phyloP scores from a whole-genome alignment of 1,140 invertebrate species.

The Lineus longissimus region DNA sequence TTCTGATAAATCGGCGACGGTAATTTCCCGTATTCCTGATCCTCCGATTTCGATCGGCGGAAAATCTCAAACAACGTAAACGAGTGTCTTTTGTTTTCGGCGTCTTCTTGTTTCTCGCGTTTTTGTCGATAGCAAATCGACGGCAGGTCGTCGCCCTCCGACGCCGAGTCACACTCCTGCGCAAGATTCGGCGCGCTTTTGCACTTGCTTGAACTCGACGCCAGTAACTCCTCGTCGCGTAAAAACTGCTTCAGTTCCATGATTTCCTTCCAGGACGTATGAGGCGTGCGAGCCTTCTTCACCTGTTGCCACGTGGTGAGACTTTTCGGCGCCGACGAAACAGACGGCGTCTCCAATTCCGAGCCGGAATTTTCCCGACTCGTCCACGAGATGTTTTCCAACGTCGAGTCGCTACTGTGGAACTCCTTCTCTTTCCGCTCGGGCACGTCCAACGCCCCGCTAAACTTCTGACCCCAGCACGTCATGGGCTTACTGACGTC shows the following conservation, averaged over 20 bases:
- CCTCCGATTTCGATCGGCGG: background rate
- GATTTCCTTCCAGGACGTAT: background rate
- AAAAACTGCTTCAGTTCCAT: background rate
- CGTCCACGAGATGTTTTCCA: background rate
- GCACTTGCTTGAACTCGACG: conserved; percentile 1
- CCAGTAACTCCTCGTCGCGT: background rate
- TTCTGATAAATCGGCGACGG: conserved; percentile 6
- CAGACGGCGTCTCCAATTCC: background rate
- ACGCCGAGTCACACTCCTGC: background rate
- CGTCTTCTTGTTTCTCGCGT: background rate
- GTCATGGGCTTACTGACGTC: background rate
- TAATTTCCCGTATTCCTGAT: background rate
- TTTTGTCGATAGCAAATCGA: no score
- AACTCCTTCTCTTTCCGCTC: background rate
- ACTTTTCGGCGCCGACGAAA: background rate
- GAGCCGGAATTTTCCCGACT: background rate
- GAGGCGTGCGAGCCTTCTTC: background rate
- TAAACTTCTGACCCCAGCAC: background rate
- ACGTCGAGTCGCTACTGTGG: background rate
- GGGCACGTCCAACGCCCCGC: background rate
- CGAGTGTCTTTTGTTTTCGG: background rate
- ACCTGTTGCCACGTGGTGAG: conserved; percentile 3
- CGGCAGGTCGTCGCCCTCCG: background rate
- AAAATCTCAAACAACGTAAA: conserved; percentile 2
- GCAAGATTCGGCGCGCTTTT: conserved; percentile 4